These are phyloP conservation scores for Strix occidentalis DNA, from an alignment of 2,797 vertebrate species.

Conservation along the genomic window DNA sequence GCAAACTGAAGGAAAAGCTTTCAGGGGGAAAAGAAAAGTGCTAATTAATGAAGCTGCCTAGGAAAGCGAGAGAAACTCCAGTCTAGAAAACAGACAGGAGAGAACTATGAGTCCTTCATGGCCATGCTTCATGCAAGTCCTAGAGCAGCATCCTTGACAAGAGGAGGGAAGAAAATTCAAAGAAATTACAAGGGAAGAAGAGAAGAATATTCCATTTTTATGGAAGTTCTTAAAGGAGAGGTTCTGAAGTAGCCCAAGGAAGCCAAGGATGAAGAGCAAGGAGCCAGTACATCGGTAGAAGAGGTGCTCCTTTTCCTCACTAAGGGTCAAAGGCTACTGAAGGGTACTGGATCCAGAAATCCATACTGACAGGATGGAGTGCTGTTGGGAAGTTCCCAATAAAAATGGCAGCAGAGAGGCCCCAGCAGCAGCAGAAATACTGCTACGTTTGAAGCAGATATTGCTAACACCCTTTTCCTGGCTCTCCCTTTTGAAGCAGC, in stretches of 20 bases:
- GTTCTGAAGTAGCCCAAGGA: not conserved
- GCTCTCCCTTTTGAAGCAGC: not conserved
- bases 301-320: not conserved
- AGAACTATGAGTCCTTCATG: not conserved
- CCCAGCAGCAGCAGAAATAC: not conserved
- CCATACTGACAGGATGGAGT: fast-evolving
- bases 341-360: not conserved
- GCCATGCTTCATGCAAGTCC: not conserved
- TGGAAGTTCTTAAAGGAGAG: not conserved
- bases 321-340: not conserved
- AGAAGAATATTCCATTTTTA: not conserved
- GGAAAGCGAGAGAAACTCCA: not conserved
- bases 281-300: not conserved
- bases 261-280: not conserved
- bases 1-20: not conserved
- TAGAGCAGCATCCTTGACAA: not conserved
- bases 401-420: not conserved
- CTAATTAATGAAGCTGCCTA: not conserved
- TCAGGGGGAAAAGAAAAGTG: not conserved
- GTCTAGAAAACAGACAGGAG: not conserved
- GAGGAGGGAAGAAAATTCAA: not conserved
- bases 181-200: not conserved
- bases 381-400: not conserved
- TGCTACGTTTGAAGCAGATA: not conserved
- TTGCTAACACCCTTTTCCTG: fast-evolving